Evolutionary conservation across 2,113 vertebrate species (phyloP), one percentile per base, ranked within the genome.

Genomic region (Phodopus roborovskii): DNA sequence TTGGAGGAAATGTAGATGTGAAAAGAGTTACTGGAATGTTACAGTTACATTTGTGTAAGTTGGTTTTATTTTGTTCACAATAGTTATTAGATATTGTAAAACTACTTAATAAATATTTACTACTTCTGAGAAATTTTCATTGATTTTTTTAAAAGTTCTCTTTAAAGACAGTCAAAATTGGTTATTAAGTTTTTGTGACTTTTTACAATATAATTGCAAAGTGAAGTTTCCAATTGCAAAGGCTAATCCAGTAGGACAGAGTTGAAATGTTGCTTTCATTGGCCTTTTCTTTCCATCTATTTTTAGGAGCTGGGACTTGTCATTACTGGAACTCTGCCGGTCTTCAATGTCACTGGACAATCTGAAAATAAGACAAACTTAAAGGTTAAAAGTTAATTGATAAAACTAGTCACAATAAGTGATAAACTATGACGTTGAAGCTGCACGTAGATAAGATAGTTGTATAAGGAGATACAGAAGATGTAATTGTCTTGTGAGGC

Each of bases 261-360:
- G 62, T 94, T 92, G 26, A 89, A 79, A 60, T 82, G 17, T 79
- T 48, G 62, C 68, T 90, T 83, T 94, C 75, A 96, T 90, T 86
- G 95, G 45, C 75, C 20, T 95, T 91, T 94, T 95, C 66, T 96
- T 70, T 97, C 48, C 7, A 33, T 97, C 87, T 97, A 88, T 97
- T 97, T 98, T 97, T 96, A 98, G 97, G 97, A 98, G 91, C 92
- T 97, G 58, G 97, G 97, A 71, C 97, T 98, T 96, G 97, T 98
- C 95, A 98, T 98, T 97, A 98, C 97, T 97, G 97, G 97, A 98
- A 98, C 97, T 94, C 97, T 98, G 94, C 97, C 97, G 64, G 97
- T 98, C 97, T 98, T 98, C 97, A 98, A 98, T 79, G 90, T 97
- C 95, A 98, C 97, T 0, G 97, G 97, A 91, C 97, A 98, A 79